A percentile compares a stretch with the other conserved stretches of the same genome.
These are phyloP conservation scores for Marronus borbonicus DNA, from an alignment of 2,888 invertebrate genomes.

Conservation along the genomic window DNA sequence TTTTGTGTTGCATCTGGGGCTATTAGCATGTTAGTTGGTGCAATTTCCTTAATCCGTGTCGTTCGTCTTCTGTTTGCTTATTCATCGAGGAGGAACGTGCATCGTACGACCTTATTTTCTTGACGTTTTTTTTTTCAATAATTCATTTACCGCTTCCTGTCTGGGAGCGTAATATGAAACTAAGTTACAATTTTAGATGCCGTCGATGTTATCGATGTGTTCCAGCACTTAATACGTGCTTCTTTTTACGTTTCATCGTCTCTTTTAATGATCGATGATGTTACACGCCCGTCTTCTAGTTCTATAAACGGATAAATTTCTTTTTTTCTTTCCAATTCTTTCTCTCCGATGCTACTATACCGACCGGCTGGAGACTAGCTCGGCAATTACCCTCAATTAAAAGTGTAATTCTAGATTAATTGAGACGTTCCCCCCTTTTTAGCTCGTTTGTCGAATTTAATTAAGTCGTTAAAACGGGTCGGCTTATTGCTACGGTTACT, in stretches of 20 bases:
- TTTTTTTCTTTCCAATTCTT: too few relatives aligned
- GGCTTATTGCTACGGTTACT: background rate
- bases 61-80: constrained; percentile 18
- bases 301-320: too few relatives aligned
- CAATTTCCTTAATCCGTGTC: constrained; percentile 30
- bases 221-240: too few relatives aligned
- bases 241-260: too few relatives aligned
- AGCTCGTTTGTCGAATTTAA: constrained; percentile 11
- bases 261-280: too few relatives aligned
- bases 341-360: too few relatives aligned
- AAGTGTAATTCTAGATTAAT: constrained; percentile 33
- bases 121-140: background rate
- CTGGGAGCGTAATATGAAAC: too few relatives aligned
- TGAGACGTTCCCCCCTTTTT: constrained; percentile 20
- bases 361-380: background rate
- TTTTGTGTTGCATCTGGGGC: background rate
- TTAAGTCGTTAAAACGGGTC: constrained; percentile 24
- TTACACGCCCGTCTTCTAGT: too few relatives aligned
- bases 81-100: background rate
- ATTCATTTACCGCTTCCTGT: constrained; percentile 8
- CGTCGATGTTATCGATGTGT: too few relatives aligned
- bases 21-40: constrained; percentile 15
- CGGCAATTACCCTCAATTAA: constrained; percentile 30
- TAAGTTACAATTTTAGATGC: too few relatives aligned
- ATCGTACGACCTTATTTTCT: background rate